These are phyloP conservation scores for Andrena minutula DNA, from an alignment of 2,888 invertebrate genomes.

Conservation along the genomic window DNA sequence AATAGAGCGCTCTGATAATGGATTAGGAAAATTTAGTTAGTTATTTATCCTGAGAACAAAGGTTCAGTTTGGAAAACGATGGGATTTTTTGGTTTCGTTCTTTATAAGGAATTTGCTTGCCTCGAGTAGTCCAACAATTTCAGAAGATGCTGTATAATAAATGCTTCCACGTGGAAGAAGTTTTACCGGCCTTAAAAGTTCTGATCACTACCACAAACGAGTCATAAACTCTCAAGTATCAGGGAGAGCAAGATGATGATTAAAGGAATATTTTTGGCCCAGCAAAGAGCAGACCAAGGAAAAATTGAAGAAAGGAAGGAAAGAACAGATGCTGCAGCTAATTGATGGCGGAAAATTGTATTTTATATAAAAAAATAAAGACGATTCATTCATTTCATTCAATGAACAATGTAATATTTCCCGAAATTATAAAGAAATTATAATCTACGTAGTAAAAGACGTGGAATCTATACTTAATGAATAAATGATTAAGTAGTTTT, in stretches of 20 bases:
- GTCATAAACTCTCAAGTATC: background rate
- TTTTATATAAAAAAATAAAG: background rate
- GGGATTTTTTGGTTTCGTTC: background rate
- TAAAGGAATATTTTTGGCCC: background rate
- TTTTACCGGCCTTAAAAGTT: conserved; percentile 4
- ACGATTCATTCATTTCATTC: background rate
- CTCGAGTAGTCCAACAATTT: background rate
- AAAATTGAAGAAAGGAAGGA: background rate
- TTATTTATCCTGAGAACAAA: background rate
- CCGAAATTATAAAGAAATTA: too few species aligned
- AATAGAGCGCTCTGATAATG: background rate
- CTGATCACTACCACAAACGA: background rate
- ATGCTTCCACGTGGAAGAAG: background rate
- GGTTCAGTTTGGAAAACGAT: background rate
- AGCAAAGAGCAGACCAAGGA: background rate
- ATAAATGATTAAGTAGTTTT: too few species aligned
- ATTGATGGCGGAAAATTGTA: background rate
- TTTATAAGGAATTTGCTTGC: background rate
- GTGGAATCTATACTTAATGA: too few species aligned
- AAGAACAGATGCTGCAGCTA: background rate
- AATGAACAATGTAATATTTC: background rate
- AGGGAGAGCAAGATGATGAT: background rate
- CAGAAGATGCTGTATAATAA: background rate
- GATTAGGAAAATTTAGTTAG: background rate
- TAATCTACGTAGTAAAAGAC: too few species aligned